Conservation (phyloP, 2,113 vertebrate genomes). For the Xiphias gladius region DNA sequence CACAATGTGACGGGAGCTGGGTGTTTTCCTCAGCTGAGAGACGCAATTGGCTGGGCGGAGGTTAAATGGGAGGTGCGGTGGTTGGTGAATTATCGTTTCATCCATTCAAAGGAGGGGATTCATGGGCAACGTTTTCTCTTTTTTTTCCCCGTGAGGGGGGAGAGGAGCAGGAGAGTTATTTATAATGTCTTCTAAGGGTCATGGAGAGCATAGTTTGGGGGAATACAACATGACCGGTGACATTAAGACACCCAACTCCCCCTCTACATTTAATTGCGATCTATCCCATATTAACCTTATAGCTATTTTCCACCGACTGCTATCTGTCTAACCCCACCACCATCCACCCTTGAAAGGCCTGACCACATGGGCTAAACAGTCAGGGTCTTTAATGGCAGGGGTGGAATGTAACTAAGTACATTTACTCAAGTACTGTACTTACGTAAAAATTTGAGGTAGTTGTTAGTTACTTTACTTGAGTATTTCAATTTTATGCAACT, state of each 20-base stretch:
- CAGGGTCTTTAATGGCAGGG: background rate
- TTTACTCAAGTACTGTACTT: too few relatives aligned
- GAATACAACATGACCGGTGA: conserved; percentile 52
- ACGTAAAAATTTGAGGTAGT: too few relatives aligned
- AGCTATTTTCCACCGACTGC: conserved; percentile 11
- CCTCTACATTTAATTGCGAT: conserved; percentile 12
- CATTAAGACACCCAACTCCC: conserved; percentile 54
- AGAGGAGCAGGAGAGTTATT: conserved; percentile 60
- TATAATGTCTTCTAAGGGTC: conserved; percentile 52
- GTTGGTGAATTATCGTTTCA: conserved; percentile 47
- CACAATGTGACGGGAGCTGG: conserved; percentile 31
- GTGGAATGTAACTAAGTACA: too few relatives aligned
- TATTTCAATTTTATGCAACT: too few relatives aligned
- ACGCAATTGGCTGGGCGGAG: conserved; percentile 66
- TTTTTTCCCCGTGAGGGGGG: background rate
- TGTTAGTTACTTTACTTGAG: too few relatives aligned
- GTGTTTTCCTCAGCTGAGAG: conserved; percentile 29
- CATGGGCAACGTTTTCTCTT: conserved; percentile 8
- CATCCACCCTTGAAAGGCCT: background rate
- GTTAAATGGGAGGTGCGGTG: background rate
- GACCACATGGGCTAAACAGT: background rate
- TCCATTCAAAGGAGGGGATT: conserved; percentile 17
- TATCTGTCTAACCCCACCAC: background rate
- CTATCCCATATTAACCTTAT: conserved; percentile 2
- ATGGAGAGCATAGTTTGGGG: conserved; percentile 13